Conservation (phyloP, 2,888 invertebrate genomes). For the Caenorhabditis virilis region DNA sequence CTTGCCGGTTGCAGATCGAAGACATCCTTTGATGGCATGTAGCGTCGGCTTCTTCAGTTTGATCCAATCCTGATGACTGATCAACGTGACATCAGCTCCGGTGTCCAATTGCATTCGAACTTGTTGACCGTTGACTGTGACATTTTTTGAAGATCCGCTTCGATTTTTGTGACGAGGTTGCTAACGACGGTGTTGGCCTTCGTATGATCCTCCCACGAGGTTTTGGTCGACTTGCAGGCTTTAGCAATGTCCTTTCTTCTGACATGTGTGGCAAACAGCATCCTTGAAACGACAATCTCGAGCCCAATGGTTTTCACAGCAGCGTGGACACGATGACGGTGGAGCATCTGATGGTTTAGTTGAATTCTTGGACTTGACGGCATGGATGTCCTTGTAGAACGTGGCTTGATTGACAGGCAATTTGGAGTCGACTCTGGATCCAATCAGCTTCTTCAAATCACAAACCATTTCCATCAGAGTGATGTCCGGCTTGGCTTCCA, state of each 20-base stretch:
- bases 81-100: neutral
- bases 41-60: neutral
- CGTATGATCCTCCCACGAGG: neutral
- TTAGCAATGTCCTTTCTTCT: slow-evolving; percentile 3
- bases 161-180: neutral
- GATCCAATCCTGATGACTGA: neutral
- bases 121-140: neutral
- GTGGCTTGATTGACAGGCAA: neutral
- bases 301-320: slow-evolving; percentile 1
- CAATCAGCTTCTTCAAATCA: neutral
- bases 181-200: neutral
- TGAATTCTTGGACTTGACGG: slow-evolving; percentile 2
- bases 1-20: neutral
- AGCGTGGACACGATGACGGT: slow-evolving; percentile 1
- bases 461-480: neutral
- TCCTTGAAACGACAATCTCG: neutral
- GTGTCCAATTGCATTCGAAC: neutral
- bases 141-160: neutral
- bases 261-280: slow-evolving; percentile 4
- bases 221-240: neutral
- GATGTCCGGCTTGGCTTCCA: slow-evolving; percentile 1
- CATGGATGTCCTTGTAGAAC: no score
- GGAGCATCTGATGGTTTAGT: neutral
- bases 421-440: neutral
- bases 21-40: neutral